A percentile compares a stretch with the other conserved stretches of the same genome.
Conservation (phyloP, 1,140 invertebrate genomes). For the Helicoverpa zea region DNA sequence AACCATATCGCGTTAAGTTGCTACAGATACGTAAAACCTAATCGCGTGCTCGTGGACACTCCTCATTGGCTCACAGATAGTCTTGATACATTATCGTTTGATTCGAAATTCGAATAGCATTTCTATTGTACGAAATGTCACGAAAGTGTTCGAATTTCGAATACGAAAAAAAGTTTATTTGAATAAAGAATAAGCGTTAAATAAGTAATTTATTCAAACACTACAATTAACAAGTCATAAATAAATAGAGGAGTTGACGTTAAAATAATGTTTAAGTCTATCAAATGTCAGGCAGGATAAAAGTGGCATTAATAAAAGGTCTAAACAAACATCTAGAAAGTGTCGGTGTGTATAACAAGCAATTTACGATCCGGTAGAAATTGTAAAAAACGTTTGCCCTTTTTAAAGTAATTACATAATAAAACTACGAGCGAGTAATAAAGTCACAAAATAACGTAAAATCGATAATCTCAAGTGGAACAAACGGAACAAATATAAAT, state of each 20-base stretch:
- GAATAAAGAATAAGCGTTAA: not conserved
- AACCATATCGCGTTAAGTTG: conserved; percentile 7
- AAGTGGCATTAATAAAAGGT: not conserved
- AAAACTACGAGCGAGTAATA: conserved; percentile 44
- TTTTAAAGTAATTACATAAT: conserved; percentile 50
- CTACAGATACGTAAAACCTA: conserved; percentile 23
- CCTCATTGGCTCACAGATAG: conserved; percentile 26
- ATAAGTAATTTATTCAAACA: conserved; percentile 7
- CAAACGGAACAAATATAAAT: conserved; percentile 48
- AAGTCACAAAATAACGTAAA: conserved; percentile 50
- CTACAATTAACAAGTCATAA: not conserved
- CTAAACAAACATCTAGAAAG: conserved; percentile 29
- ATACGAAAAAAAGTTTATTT: not conserved
- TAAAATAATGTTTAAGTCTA: conserved; percentile 1
- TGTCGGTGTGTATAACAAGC: conserved; percentile 24
- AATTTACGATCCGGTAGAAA: conserved; percentile 43
- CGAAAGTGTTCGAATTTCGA: not conserved
- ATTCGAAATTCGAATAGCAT: conserved; percentile 17
- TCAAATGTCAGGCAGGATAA: conserved; percentile 30
- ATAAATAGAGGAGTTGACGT: not conserved
- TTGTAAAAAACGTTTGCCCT: conserved; percentile 44
- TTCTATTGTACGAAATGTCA: not conserved
- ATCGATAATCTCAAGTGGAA: conserved; percentile 54
- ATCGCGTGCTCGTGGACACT: conserved; percentile 14
- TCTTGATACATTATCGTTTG: conserved; percentile 2